A percentile compares a stretch with the other conserved stretches of the same genome.
These are phyloP conservation scores for Poliocrania exsul DNA, from an alignment of 2,797 vertebrate species.

Conservation along the genomic window DNA sequence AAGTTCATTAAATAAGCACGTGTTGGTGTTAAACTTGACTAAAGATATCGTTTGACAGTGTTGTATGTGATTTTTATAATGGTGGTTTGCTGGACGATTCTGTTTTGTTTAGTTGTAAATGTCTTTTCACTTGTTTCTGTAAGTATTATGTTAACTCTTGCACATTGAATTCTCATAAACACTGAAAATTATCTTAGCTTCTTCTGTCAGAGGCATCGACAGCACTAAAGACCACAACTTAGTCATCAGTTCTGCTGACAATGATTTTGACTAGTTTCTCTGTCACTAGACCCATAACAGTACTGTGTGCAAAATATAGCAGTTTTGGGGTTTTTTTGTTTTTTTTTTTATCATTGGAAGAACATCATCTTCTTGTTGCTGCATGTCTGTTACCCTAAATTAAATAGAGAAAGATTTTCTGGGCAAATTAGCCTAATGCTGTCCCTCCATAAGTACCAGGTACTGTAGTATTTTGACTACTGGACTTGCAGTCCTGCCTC, in stretches of 20 bases:
- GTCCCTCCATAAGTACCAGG: fast-evolving
- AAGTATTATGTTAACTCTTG: neutral
- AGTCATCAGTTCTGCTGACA: neutral
- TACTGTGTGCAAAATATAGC: neutral
- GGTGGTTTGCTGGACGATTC: neutral
- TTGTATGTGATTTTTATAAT: neutral
- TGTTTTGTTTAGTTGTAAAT: neutral
- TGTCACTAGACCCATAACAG: neutral
- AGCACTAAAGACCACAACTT: neutral
- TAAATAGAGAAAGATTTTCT: neutral
- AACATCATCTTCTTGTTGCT: neutral
- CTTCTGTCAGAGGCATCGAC: neutral
- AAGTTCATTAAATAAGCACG: neutral
- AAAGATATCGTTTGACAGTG: neutral
- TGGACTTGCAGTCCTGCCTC: neutral
- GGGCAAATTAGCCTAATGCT: neutral
- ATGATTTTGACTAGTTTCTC: neutral
- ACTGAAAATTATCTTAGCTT: neutral
- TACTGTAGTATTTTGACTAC: neutral
- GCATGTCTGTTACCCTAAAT: neutral
- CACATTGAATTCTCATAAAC: neutral
- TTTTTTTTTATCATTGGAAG: neutral
- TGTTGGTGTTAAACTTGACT: neutral
- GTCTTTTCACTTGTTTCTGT: neutral
- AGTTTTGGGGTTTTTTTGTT: too few species aligned